These are phyloP conservation scores for Drosophila recens DNA, from an alignment of 2,888 invertebrate genomes.

Conservation along the genomic window DNA sequence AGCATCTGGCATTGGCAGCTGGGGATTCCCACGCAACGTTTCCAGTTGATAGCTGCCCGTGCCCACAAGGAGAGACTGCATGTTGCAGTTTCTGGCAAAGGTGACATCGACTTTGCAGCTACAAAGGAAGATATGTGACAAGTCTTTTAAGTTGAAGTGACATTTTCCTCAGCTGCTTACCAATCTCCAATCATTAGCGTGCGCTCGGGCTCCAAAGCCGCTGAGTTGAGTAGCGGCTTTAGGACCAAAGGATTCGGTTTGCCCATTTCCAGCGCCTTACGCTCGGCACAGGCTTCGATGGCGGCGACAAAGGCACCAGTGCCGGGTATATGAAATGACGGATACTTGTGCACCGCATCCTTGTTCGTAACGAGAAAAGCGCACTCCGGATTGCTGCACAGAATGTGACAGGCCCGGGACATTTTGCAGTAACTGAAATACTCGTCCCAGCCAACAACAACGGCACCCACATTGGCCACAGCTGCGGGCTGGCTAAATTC, in stretches of 20 bases:
- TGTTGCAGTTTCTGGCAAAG: constrained; percentile 94
- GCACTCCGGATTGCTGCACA: constrained; percentile 89
- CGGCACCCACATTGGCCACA: constrained; percentile 91
- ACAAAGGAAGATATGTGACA: constrained; percentile 63
- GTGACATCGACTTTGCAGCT: constrained; percentile 97
- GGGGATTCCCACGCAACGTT: constrained; percentile 87
- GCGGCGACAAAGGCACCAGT: constrained; percentile 95
- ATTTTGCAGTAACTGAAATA: constrained; percentile 96
- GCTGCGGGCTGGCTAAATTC: constrained; percentile 88
- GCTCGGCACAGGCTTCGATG: constrained; percentile 92
- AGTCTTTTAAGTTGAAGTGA: not conserved
- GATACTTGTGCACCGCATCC: constrained; percentile 92
- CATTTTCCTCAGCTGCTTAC: constrained; percentile 59
- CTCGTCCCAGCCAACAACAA: constrained; percentile 97
- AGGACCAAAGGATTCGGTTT: constrained; percentile 95
- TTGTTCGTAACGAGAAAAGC: constrained; percentile 96
- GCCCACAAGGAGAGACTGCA: constrained; percentile 94
- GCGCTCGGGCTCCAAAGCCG: constrained; percentile 90
- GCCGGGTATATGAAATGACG: constrained; percentile 90
- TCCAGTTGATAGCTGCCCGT: constrained; percentile 91
- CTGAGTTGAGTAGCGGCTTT: constrained; percentile 89
- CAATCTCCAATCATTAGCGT: constrained; percentile 87
- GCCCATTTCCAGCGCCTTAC: constrained; percentile 93
- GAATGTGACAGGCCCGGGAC: constrained; percentile 94
- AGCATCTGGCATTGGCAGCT: constrained; percentile 89